Evolutionary conservation across 2,888 invertebrate genomes (phyloP).

Genomic region (Thymelicus acteon): DNA sequence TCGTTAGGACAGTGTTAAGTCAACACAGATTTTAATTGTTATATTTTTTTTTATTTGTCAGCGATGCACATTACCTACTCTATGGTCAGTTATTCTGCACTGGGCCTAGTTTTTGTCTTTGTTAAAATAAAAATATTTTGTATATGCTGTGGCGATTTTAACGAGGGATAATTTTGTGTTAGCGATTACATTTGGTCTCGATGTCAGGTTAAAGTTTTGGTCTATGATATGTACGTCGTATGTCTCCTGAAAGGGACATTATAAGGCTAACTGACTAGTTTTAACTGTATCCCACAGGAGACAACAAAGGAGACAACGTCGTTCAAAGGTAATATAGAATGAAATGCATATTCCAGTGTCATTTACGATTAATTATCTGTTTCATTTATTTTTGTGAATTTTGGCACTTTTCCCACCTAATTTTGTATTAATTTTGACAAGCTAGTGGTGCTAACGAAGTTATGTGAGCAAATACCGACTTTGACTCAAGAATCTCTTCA

Average conservation of each 20-base stretch:
- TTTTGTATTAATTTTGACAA: constrained; percentile 26
- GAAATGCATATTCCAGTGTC: not conserved
- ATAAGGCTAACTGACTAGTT: not conserved
- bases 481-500: constrained; percentile 26
- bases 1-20: not conserved
- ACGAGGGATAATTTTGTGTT: not conserved
- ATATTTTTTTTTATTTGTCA: not conserved
- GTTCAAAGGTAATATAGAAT: no score
- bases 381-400: not conserved
- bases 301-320: not conserved
- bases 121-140: not conserved
- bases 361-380: not conserved
- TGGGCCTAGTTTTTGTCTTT: not conserved
- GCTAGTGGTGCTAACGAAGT: constrained; percentile 40
- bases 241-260: no score
- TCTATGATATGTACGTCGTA: no score
- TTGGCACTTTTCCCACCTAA: constrained; percentile 40
- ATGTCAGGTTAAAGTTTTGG: no score
- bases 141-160: not conserved
- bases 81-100: not conserved
- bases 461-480: constrained; percentile 19
- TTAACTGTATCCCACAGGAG: not conserved
- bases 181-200: not conserved
- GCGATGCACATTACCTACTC: not conserved
- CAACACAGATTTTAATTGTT: not conserved